These are phyloP conservation scores for Strigamia maritima DNA, from an alignment of 2,888 invertebrate genomes.

Conservation along the genomic window DNA sequence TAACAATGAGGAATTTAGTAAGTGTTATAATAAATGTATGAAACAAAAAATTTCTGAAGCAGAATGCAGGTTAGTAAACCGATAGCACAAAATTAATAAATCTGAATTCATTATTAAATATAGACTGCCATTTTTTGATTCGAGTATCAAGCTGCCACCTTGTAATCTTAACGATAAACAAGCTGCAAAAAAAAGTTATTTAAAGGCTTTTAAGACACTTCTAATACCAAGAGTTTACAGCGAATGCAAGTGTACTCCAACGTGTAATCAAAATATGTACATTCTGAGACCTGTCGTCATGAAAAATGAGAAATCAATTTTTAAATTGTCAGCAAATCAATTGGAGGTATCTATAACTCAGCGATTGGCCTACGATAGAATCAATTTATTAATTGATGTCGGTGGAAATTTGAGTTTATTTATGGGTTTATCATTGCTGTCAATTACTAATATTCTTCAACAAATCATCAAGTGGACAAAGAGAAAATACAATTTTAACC, in stretches of 20 bases:
- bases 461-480: not conserved
- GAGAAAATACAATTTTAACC: not conserved
- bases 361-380: not conserved
- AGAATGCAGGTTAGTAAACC: too few species aligned
- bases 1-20: too few species aligned
- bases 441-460: not conserved
- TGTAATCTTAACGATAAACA: not conserved
- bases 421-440: not conserved
- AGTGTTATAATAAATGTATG: too few species aligned
- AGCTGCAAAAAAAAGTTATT: not conserved
- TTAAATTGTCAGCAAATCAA: not conserved
- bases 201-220: not conserved
- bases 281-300: not conserved
- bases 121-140: too few species aligned
- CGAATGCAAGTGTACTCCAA: not conserved
- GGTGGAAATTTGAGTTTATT: not conserved
- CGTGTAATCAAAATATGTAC: not conserved
- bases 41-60: too few species aligned
- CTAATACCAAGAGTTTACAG: not conserved
- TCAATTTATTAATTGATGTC: not conserved
- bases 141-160: too few species aligned
- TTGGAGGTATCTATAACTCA: not conserved
- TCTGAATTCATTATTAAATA: too few species aligned
- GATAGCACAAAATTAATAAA: too few species aligned
- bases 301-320: not conserved